A percentile compares a stretch with the other conserved stretches of the same genome.
phyloP scores from a whole-genome alignment of 2,888 invertebrate species.

The Drosophila testacea region DNA sequence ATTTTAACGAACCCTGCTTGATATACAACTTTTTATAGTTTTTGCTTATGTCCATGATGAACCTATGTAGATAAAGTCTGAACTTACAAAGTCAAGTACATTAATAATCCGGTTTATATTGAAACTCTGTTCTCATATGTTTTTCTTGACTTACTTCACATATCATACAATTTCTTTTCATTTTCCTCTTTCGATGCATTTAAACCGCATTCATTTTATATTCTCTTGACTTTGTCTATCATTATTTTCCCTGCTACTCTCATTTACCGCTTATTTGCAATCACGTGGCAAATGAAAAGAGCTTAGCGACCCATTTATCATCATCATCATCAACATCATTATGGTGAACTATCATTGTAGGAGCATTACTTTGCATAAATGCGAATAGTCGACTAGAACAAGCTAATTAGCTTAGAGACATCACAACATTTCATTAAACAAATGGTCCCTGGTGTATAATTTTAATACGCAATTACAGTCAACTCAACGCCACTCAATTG shows the following conservation, averaged over 20 bases:
- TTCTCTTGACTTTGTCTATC: background rate
- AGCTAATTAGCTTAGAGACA: constrained; percentile 73
- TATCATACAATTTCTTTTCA: background rate
- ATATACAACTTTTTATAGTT: too few species aligned
- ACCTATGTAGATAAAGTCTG: too few species aligned
- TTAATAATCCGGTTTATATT: too few species aligned
- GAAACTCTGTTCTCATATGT: too few species aligned
- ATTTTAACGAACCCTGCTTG: too few species aligned
- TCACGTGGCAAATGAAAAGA: constrained; percentile 48
- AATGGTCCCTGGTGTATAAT: constrained; percentile 75
- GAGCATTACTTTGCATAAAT: constrained; percentile 39
- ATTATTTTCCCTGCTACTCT: constrained; percentile 6
- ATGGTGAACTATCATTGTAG: constrained; percentile 24
- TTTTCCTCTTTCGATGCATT: background rate
- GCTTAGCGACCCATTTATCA: constrained; percentile 26
- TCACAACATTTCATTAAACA: constrained; percentile 76
- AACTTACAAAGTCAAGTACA: too few species aligned
- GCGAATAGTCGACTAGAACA: constrained; percentile 38
- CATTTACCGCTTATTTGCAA: constrained; percentile 21
- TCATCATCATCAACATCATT: constrained; percentile 19
- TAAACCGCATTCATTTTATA: background rate
- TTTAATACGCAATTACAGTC: constrained; percentile 78
- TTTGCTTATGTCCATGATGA: too few species aligned
- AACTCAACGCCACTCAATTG: constrained; percentile 74
- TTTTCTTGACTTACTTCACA: background rate